Base-by-base conservation (phyloP, 2,797 vertebrate species). In the Delichon dasypus region DNA sequence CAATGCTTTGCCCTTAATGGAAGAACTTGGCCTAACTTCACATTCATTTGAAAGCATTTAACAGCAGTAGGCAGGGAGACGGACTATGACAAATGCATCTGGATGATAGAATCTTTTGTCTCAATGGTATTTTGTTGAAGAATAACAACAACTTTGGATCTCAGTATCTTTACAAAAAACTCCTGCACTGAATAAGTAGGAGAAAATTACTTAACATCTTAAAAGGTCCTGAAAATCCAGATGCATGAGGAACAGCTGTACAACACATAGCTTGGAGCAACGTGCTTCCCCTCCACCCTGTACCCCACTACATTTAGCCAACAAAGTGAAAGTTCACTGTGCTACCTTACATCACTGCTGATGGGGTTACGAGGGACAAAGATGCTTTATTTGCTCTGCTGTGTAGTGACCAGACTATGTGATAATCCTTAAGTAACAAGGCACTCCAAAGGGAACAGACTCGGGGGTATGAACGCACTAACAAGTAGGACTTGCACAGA, bases 61-160 rank as follows among this genome's bases (percentile, higher is more conserved):
- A 80, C 79, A 80, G 38, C 3, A 1, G 79, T 78, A 84, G 76
- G 45, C 80, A 67, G 88, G 58, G 65, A 91, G 38, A 65, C 5
- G 9, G 73, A 78, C 62, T 32, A 64, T 94, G 82, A 93, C 88
- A 88, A 89, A 95, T 85, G 38, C 72, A 78, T 88, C 83, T 90
- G 58, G 34, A 72, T 89, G 71, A 87, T 34, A 48, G 2, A 87
- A 78, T 53, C 73, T 81, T 90, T 74, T 2, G 6, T 75, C 47
- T 86, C 42, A 74, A 23, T 38, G 67, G 34, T 65, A 60, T 86
- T 87, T 88, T 51, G 19, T 44, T 71, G 60, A 71, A 75, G n/a
- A 79, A 48, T 55, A 94, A 50, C 55, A 77, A 50, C 36, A 82
- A 20, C 54, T 90, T 74, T 68, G 44, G 29, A 50, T 89, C 75